Percentiles rank a stretch among this genome's conserved stretches.
These are phyloP conservation scores for Cyprinus carpio DNA, from an alignment of 2,113 vertebrate species.

Conservation along the genomic window DNA sequence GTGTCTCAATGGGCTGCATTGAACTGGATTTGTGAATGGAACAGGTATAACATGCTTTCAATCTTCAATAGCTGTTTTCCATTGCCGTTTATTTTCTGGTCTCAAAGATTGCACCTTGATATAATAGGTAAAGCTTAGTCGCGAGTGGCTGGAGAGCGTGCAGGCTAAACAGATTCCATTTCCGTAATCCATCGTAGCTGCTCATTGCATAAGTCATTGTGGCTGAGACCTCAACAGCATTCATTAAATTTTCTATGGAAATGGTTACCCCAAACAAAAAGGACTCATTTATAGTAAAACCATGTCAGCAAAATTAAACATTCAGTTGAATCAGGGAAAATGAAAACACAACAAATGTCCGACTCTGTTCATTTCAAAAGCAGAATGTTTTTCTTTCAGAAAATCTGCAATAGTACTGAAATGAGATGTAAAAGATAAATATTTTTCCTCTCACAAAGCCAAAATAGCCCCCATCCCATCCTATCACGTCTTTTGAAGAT, in stretches of 20 bases:
- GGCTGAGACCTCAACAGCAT: neutral
- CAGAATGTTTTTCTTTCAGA: neutral
- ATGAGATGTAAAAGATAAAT: neutral
- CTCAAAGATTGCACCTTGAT: neutral
- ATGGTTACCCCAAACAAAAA: conserved; percentile 1
- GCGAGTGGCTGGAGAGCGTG: neutral
- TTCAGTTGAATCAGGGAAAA: conserved; percentile 3
- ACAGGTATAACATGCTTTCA: neutral
- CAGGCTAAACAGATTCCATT: conserved; percentile 15
- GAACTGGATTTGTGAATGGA: neutral
- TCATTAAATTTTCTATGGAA: conserved; percentile 24
- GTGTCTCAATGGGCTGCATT: neutral
- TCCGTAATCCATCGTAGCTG: neutral
- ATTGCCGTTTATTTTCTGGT: neutral
- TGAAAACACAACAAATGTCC: too few species aligned
- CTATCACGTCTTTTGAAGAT: neutral
- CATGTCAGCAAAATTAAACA: conserved; percentile 15
- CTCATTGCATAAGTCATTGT: conserved; percentile 6
- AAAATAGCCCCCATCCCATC: neutral
- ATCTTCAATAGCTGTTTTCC: neutral
- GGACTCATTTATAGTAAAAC: conserved; percentile 14
- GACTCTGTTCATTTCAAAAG: neutral
- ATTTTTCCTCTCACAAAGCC: neutral
- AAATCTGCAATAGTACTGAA: conserved; percentile 1
- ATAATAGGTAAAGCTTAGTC: neutral